Evolutionary conservation across 2,113 vertebrate species (phyloP).

Genomic region (Phocoena sinus): DNA sequence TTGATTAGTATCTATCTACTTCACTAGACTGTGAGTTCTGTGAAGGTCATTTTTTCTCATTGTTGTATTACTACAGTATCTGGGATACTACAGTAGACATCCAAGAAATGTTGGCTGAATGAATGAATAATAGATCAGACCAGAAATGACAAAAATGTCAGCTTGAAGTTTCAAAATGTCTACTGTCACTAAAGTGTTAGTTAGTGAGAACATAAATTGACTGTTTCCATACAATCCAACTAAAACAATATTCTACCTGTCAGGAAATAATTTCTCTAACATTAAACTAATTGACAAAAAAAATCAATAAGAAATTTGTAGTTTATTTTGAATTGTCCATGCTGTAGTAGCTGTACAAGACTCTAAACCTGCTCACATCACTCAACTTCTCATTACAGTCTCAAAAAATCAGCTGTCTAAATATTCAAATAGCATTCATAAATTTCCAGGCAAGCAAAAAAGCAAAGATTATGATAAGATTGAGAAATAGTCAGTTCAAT

Average conservation of each 20-base stretch:
- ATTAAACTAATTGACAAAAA: background rate
- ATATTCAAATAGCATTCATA: background rate
- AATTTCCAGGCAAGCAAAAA: background rate
- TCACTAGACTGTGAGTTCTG: background rate
- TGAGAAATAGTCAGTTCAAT: background rate
- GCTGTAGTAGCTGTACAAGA: background rate
- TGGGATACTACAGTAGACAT: background rate
- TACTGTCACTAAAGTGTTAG: background rate
- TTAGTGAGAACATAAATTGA: background rate
- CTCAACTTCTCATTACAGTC: background rate
- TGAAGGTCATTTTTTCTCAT: background rate
- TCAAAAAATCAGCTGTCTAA: background rate
- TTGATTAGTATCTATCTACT: background rate
- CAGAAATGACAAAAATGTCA: background rate
- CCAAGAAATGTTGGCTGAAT: background rate
- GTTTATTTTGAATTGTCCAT: background rate
- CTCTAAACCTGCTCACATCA: background rate
- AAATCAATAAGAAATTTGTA: background rate
- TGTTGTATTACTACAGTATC: background rate
- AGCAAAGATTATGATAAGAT: background rate
- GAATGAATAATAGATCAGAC: background rate
- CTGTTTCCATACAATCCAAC: background rate
- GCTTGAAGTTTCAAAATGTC: background rate
- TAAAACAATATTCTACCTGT: background rate
- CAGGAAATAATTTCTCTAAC: background rate